Evolutionary conservation across 1,140 invertebrate species (phyloP).

Genomic region (Drosophila kohkoa): DNA sequence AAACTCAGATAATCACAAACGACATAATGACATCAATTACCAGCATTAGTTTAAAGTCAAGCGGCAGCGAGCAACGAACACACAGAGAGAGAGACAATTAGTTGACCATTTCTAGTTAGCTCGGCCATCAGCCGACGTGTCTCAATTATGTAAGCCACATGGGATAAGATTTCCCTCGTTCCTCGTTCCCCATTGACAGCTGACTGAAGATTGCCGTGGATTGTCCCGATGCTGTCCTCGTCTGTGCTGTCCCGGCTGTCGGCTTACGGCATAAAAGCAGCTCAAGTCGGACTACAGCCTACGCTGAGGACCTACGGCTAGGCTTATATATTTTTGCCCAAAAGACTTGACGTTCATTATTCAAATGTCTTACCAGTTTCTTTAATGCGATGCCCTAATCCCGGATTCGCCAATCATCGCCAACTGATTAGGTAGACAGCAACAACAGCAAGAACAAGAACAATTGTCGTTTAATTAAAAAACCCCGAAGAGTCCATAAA

Average conservation of each 20-base stretch:
- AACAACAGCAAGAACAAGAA: slow-evolving; percentile 37
- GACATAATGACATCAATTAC: slow-evolving; percentile 77
- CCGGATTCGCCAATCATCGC: slow-evolving; percentile 63
- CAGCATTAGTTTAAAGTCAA: slow-evolving; percentile 71
- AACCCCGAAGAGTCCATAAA: slow-evolving; percentile 34
- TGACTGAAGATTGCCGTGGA: slow-evolving; percentile 34
- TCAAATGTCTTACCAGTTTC: slow-evolving; percentile 62
- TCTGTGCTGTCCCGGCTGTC: slow-evolving; percentile 13
- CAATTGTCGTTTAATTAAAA: slow-evolving; percentile 72
- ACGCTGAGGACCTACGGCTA: slow-evolving; percentile 23
- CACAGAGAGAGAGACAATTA: slow-evolving; percentile 16
- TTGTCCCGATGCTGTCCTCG: not conserved
- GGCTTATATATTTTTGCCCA: slow-evolving; percentile 67
- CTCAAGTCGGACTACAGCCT: slow-evolving; percentile 30
- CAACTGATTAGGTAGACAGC: slow-evolving; percentile 59
- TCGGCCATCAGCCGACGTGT: slow-evolving; percentile 14
- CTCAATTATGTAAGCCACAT: slow-evolving; percentile 42
- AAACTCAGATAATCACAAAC: slow-evolving; percentile 68
- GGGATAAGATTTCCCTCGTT: slow-evolving; percentile 19
- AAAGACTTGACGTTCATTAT: slow-evolving; percentile 66
- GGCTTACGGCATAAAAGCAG: slow-evolving; percentile 29
- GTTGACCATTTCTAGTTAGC: slow-evolving; percentile 34
- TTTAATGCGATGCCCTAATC: slow-evolving; percentile 46
- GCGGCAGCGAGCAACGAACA: slow-evolving; percentile 19
- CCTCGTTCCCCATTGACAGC: slow-evolving; percentile 51